Conservation (phyloP, 2,797 vertebrate genomes). For the Cuculus canorus region DNA sequence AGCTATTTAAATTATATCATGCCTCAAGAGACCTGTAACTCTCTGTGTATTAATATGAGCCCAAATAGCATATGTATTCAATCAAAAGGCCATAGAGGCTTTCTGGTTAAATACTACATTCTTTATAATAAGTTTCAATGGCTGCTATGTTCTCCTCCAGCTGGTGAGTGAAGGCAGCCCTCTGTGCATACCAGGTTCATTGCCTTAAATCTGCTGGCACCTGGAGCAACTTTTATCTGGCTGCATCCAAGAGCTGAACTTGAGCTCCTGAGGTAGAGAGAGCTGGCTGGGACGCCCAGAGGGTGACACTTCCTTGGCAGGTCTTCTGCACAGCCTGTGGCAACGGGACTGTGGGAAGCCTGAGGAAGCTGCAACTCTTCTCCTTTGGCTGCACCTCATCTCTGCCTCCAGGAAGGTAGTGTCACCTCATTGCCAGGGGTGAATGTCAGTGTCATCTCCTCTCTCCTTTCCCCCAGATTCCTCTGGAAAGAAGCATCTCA, state of each 20-base stretch:
- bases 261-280: neutral
- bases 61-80: neutral
- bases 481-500: neutral
- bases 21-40: neutral
- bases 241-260: neutral
- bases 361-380: neutral
- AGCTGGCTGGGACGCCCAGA: neutral
- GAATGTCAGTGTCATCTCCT: rapidly evolving
- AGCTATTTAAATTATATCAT: neutral
- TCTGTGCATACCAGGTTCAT: neutral
- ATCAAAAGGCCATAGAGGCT: conserved; percentile 3
- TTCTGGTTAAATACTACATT: conserved; percentile 22
- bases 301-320: conserved; percentile 32
- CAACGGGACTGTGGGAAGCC: neutral
- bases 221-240: conserved; percentile 14
- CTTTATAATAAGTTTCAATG: conserved; percentile 30
- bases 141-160: conserved; percentile 39
- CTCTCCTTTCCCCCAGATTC: neutral
- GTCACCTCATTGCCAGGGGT: neutral
- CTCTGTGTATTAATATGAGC: neutral
- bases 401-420: neutral
- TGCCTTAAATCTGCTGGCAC: conserved; percentile 35
- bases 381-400: neutral
- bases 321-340: neutral
- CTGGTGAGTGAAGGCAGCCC: conserved; percentile 27